phyloP scores from a whole-genome alignment of 92 coral and sea anemone genomes.

The Umimayanthus chanpuru region DNA sequence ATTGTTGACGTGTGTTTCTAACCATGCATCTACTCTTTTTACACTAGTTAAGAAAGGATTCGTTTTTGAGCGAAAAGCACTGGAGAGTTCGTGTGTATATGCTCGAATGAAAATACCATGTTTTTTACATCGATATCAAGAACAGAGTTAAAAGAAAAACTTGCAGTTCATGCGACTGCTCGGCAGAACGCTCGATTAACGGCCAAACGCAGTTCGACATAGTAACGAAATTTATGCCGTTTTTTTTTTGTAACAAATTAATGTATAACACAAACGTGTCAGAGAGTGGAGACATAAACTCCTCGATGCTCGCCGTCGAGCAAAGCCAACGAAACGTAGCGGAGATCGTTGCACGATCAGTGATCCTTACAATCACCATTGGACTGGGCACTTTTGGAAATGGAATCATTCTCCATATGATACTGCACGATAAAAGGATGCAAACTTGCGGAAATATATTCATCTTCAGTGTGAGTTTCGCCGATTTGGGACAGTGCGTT shows the following conservation, averaged over 20 bases:
- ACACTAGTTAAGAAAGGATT: too few relatives aligned
- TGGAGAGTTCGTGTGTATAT: too few relatives aligned
- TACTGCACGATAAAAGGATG: conserved; percentile 1
- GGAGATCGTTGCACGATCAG: background rate
- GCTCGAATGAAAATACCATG: too few relatives aligned
- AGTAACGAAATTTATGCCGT: too few relatives aligned
- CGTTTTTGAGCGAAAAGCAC: too few relatives aligned
- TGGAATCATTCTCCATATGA: background rate
- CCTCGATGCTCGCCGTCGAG: background rate
- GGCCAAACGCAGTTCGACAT: too few relatives aligned
- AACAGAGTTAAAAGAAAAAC: too few relatives aligned
- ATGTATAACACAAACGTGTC: background rate
- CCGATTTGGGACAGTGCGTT: conserved; percentile 17
- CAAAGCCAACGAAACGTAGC: background rate
- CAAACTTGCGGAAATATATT: background rate
- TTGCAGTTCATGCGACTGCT: too few relatives aligned
- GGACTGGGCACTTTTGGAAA: background rate
- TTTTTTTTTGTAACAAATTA: background rate
- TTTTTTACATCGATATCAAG: too few relatives aligned
- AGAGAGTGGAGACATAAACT: background rate
- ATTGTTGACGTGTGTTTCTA: too few relatives aligned
- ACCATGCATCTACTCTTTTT: too few relatives aligned
- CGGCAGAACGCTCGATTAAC: too few relatives aligned
- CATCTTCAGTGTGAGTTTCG: conserved; percentile 12
- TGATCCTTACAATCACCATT: background rate